Evolutionary conservation across 2,888 invertebrate genomes (phyloP), one percentile per base, ranked within the genome.

Genomic region (Parthenolecanium corni): DNA sequence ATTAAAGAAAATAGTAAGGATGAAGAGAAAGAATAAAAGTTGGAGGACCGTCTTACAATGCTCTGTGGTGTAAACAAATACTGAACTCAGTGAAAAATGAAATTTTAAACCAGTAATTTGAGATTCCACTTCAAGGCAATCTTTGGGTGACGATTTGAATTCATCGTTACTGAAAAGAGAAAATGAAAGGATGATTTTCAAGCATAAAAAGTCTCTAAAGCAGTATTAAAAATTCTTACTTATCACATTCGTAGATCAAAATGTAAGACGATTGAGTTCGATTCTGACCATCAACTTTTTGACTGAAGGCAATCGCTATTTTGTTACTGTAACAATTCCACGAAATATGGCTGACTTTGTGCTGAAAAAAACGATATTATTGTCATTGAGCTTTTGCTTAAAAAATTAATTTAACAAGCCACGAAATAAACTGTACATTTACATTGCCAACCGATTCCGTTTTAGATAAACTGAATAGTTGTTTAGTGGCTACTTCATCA

Each of bases 281-380:
- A 47, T 49, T 38, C 4, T 25, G 23, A 21, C 49, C 51, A 11
- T 61, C 38, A 38, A 49, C 51, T 23, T 36, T 20, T 4, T 61
- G 38, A 61, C 51, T 51, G 38, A 61, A 38, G 40, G 36, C 23
- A n/a, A 61, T 16, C 1, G 51, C 61, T 4, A 61, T 61, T 36
- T 61, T 61, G 40, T 49, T 61, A 14, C 61, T 49, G 49, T 61
- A 61, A 38, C 61, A 61, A 24, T 49, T 61, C 61, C 61, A 61
- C 12, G 49, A 51, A 36, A 61, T 36, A 20, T 61, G 40, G 16
- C 49, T 61, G 9, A 46, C 36, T 16, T 51, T 61, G 6, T 25
- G 23, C 61, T 61, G 40, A 24, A 61, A 49, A 16, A 16, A 16
- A 18, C n/a, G 18, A 38, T 9, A 31, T 31, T 4, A 9, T 31